Evolutionary conservation across 2,888 invertebrate species (phyloP).

Genomic region (Amphipyra berbera): DNA sequence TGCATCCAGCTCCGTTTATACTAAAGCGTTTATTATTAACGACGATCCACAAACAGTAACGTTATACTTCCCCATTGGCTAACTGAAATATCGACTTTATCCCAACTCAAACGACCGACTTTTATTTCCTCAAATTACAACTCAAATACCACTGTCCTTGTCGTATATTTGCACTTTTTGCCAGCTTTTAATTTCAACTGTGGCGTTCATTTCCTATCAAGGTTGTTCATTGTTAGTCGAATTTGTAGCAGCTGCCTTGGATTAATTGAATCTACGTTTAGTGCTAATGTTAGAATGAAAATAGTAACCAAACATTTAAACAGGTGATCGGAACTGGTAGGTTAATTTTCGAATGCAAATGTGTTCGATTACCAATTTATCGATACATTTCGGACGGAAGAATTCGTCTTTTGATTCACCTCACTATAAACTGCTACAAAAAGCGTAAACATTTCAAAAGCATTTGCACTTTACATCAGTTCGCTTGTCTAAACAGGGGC

Average conservation of each 20-base stretch:
- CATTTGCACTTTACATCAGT: conserved; percentile 71
- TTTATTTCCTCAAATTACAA: conserved; percentile 54
- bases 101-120: conserved; percentile 41
- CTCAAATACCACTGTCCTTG: conserved; percentile 50
- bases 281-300: conserved; percentile 42
- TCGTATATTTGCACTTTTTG: conserved; percentile 48
- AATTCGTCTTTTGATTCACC: conserved; percentile 54
- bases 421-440: conserved; percentile 58
- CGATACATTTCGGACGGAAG: conserved; percentile 44
- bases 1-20: conserved; percentile 52
- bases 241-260: conserved; percentile 33
- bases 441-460: conserved; percentile 77
- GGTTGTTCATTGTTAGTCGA: conserved; percentile 42
- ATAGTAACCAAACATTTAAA: conserved; percentile 23
- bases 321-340: conserved; percentile 28
- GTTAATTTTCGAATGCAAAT: conserved; percentile 5
- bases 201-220: conserved; percentile 46
- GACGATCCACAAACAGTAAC: conserved; percentile 39
- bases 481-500: conserved; percentile 74
- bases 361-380: conserved; percentile 37
- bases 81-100: conserved; percentile 49
- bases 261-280: conserved; percentile 27
- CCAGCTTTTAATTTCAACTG: conserved; percentile 48
- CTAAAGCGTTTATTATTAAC: conserved; percentile 55
- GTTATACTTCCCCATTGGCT: conserved; percentile 31